phyloP scores from a whole-genome alignment of 2,888 invertebrate species.

The Quadroppia sp. region DNA sequence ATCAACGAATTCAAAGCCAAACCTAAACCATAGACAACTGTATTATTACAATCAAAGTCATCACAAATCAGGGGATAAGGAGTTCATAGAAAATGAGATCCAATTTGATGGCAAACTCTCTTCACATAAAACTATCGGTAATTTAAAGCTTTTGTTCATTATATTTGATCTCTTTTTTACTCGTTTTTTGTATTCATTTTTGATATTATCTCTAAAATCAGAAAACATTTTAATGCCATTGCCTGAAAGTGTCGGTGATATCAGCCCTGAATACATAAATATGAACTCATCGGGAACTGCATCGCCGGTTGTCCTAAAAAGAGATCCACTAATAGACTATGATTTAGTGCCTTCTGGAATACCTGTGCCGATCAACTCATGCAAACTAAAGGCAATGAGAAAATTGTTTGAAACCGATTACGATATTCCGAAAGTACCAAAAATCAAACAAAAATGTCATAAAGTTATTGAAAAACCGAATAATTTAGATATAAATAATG shows the following conservation, averaged over 20 bases:
- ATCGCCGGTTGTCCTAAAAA: neutral
- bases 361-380: neutral
- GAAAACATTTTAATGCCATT: neutral
- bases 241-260: neutral
- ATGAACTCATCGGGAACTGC: neutral
- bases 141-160: neutral
- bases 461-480: neutral
- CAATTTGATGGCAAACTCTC: neutral
- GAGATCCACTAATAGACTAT: slow-evolving; percentile 20
- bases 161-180: neutral
- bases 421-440: slow-evolving; percentile 2
- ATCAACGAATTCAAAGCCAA: neutral
- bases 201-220: neutral
- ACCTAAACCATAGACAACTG: neutral
- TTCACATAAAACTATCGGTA: neutral
- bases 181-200: neutral
- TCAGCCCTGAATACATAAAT: neutral
- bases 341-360: slow-evolving; percentile 23
- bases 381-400: neutral
- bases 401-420: slow-evolving; percentile 1
- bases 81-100: neutral
- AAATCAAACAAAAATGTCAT: neutral
- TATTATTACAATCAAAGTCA: slow-evolving; percentile 21
- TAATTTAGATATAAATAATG: neutral
- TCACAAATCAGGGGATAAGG: neutral